Conservation (phyloP, 2,797 vertebrate genomes). For the Myotis planiceps region DNA sequence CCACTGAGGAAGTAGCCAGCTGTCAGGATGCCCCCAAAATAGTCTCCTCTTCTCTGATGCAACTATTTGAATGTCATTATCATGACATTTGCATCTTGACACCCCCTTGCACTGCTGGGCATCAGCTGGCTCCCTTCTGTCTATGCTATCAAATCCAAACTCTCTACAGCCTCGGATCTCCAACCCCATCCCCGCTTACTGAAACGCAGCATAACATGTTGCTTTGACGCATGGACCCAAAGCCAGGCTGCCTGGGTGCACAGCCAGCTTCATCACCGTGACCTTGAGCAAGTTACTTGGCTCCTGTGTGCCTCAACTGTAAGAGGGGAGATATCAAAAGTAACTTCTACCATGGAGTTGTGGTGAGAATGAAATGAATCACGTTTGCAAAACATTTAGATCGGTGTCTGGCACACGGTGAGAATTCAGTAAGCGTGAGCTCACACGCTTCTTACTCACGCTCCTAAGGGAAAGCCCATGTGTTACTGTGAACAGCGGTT, state of each 20-base stretch:
- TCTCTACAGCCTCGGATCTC: background rate
- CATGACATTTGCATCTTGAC: background rate
- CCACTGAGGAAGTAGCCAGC: background rate
- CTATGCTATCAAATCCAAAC: background rate
- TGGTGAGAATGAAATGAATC: background rate
- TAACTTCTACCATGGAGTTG: background rate
- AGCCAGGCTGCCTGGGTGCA: background rate
- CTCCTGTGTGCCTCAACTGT: background rate
- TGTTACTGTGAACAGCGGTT: background rate
- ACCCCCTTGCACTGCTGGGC: too few species aligned
- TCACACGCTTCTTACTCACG: background rate
- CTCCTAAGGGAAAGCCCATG: background rate
- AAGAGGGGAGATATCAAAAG: background rate
- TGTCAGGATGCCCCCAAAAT: background rate
- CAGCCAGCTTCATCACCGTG: background rate
- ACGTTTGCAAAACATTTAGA: background rate
- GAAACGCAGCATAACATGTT: background rate
- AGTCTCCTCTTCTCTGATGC: background rate
- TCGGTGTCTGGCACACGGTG: background rate
- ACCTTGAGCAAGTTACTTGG: background rate
- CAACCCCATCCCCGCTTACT: background rate
- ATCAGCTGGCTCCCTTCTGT: background rate
- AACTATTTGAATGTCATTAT: background rate
- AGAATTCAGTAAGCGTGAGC: conserved; percentile 12
- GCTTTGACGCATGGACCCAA: background rate